A percentile compares a stretch with the other conserved stretches of the same genome.
phyloP scores from a whole-genome alignment of 53 echinoderm and acorn worm genomes.

The Actinopyga echinites region DNA sequence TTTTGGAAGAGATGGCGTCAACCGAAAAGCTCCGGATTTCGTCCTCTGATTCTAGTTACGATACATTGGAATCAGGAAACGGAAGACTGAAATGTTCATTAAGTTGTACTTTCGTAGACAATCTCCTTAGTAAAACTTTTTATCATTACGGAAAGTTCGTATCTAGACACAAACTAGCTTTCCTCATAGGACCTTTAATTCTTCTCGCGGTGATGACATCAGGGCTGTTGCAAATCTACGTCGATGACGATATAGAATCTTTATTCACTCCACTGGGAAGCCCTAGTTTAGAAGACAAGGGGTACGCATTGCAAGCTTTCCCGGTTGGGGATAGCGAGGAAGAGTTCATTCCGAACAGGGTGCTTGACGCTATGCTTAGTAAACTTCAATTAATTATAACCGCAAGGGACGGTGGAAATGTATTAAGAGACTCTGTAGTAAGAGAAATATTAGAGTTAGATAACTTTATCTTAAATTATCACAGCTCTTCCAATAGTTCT shows the following conservation, averaged over 20 bases:
- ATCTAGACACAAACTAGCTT: conserved; percentile 63
- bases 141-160: conserved; percentile 82
- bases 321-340: conserved; percentile 67
- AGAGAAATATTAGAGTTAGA: conserved; percentile 70
- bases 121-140: conserved; percentile 69
- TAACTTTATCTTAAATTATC: conserved; percentile 44
- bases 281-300: conserved; percentile 64
- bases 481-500: background rate
- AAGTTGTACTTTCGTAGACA: conserved; percentile 73
- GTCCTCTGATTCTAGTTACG: conserved; percentile 21
- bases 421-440: conserved; percentile 62
- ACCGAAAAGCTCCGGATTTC: conserved; percentile 19
- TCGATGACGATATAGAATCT: conserved; percentile 84
- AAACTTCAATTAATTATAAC: conserved; percentile 73
- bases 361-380: conserved; percentile 66
- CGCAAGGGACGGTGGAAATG: conserved; percentile 67
- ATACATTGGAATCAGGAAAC: conserved; percentile 21
- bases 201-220: conserved; percentile 61
- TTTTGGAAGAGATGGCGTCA: background rate
- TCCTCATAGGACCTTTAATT: conserved; percentile 70
- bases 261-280: conserved; percentile 87
- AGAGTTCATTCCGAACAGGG: conserved; percentile 86
- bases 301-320: conserved; percentile 54
- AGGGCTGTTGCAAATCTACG: conserved; percentile 65
- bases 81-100: conserved; percentile 20